Evolutionary conservation across 2,113 vertebrate genomes (phyloP).

Genomic region (Prietella phreatophila): DNA sequence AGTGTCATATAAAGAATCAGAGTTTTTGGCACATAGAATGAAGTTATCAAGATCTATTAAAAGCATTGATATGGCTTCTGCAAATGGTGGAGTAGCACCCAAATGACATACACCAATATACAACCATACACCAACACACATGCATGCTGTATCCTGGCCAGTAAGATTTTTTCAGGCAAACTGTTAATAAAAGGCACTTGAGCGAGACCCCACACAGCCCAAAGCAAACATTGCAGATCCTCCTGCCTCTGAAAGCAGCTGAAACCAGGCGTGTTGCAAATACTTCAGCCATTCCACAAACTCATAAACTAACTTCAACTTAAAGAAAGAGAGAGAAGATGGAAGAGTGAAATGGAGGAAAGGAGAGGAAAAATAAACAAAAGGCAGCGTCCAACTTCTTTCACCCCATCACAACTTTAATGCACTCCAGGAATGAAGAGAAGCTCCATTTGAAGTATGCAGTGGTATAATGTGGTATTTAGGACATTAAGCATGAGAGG

Average conservation of each 20-base stretch:
- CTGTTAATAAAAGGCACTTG: slow-evolving; percentile 55
- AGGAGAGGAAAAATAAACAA: slow-evolving; percentile 46
- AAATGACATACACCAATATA: slow-evolving; percentile 10
- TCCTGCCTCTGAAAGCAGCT: slow-evolving; percentile 37
- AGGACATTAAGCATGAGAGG: slow-evolving; percentile 40
- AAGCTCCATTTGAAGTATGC: slow-evolving; percentile 40
- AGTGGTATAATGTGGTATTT: slow-evolving; percentile 39
- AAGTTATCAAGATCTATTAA: slow-evolving; percentile 53
- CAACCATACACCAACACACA: slow-evolving; percentile 10
- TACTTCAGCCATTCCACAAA: slow-evolving; percentile 40
- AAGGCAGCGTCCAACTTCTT: slow-evolving; percentile 20
- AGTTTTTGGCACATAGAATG: slow-evolving; percentile 32
- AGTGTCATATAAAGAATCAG: slow-evolving; percentile 13
- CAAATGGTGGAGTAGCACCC: slow-evolving; percentile 32
- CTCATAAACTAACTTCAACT: slow-evolving; percentile 17
- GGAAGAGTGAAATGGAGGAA: slow-evolving; percentile 9
- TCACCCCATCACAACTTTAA: slow-evolving; percentile 25
- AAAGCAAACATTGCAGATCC: slow-evolving; percentile 50
- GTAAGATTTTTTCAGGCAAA: slow-evolving; percentile 45
- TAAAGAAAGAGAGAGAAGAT: background rate
- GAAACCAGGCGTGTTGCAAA: slow-evolving; percentile 38
- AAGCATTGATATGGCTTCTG: slow-evolving; percentile 38
- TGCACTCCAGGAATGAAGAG: slow-evolving; percentile 17
- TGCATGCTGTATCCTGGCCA: slow-evolving; percentile 9
- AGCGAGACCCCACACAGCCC: slow-evolving; percentile 47